A percentile compares a stretch with the other conserved stretches of the same genome.
These are phyloP conservation scores for Nemotelus nigrinus DNA, from an alignment of 2,888 invertebrate genomes.

Conservation along the genomic window DNA sequence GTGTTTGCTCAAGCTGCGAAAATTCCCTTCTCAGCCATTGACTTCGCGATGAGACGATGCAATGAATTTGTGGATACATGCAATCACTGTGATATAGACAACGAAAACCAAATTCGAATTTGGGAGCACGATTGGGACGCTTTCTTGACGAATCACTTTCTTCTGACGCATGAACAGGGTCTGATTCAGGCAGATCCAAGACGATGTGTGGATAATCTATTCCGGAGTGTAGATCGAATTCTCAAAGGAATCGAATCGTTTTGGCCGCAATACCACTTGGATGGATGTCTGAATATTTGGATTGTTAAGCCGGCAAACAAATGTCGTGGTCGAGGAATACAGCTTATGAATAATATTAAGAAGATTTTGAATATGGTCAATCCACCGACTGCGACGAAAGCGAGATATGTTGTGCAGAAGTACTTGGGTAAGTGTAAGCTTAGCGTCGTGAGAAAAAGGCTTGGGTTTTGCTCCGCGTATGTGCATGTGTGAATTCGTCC, in stretches of 20 bases:
- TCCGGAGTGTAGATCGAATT: conserved; percentile 68
- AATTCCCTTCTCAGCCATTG: conserved; percentile 78
- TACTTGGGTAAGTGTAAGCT: conserved; percentile 79
- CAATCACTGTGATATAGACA: conserved; percentile 79
- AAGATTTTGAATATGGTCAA: conserved; percentile 83
- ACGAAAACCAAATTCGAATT: conserved; percentile 69
- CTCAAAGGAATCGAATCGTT: conserved; percentile 74
- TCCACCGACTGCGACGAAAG: conserved; percentile 73
- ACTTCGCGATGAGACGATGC: conserved; percentile 83
- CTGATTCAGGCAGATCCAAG: conserved; percentile 65
- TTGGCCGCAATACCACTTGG: conserved; percentile 86
- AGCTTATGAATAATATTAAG: conserved; percentile 84
- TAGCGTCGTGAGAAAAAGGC: neutral
- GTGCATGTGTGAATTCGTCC: too few relatives aligned
- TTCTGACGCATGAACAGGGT: conserved; percentile 73
- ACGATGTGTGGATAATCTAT: conserved; percentile 57
- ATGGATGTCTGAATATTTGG: conserved; percentile 91
- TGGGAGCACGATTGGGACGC: conserved; percentile 93
- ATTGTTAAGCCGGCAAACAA: conserved; percentile 95
- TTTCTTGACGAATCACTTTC: conserved; percentile 76
- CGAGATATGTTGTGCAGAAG: conserved; percentile 92
- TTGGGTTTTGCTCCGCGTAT: neutral
- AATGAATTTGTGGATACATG: conserved; percentile 79
- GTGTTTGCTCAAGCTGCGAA: conserved; percentile 71
- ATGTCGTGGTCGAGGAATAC: conserved; percentile 90